Evolutionary conservation across 2,113 vertebrate genomes (phyloP).

Genomic region (Rousettus leschenaultii): DNA sequence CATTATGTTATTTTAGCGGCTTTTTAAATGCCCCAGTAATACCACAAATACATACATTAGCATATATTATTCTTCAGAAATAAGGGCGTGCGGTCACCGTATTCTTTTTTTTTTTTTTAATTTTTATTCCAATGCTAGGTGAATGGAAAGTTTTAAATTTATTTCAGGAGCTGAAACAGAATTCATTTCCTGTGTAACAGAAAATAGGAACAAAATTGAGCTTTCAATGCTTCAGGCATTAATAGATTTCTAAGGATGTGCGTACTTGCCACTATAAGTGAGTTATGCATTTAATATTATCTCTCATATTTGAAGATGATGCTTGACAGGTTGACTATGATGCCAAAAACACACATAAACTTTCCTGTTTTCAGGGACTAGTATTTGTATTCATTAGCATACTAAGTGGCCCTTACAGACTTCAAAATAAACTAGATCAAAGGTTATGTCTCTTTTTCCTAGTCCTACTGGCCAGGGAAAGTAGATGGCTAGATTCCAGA

Average conservation of each 20-base stretch:
- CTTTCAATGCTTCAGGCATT: neutral
- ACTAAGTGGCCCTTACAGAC: neutral
- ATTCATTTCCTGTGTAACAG: neutral
- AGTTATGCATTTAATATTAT: neutral
- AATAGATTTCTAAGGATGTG: neutral
- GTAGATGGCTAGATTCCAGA: neutral
- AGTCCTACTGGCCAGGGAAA: neutral
- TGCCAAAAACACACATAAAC: neutral
- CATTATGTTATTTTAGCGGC: neutral
- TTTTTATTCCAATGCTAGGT: neutral
- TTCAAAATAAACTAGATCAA: neutral
- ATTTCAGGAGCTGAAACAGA: conserved; percentile 13
- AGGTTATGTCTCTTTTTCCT: neutral
- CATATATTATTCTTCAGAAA: conserved; percentile 11
- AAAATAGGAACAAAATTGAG: conserved; percentile 27
- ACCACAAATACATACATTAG: neutral
- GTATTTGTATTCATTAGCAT: neutral
- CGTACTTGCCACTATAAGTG: neutral
- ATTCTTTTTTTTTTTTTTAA: neutral
- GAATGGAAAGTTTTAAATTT: neutral
- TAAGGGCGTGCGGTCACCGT: neutral
- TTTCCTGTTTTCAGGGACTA: neutral
- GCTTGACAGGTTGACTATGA: neutral
- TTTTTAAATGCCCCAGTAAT: neutral
- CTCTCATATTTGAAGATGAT: neutral